Evolutionary conservation across 2,888 invertebrate species (phyloP), one percentile per base, ranked within the genome.

Genomic region (Esperia sulphurella): DNA sequence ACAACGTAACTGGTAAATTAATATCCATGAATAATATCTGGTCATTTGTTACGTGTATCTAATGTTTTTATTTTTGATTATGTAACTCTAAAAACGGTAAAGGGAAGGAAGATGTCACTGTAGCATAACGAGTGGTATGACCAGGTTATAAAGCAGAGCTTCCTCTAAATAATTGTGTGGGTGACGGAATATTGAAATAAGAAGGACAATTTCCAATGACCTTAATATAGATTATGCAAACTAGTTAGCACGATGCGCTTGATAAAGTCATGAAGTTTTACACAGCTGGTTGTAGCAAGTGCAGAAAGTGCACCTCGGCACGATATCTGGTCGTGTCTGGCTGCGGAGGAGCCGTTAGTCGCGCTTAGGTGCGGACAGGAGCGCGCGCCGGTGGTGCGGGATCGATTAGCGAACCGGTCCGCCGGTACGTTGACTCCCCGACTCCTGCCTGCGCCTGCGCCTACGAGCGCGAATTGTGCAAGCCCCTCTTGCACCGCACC

Each of bases 351-450:
- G 83, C 89, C 88, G 88, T 88, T 89, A 85, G 79, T 74, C 71
- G 74, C 65, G 78, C 79, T 80, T 77, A 83, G 84, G 80, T 72
- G 83, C 76, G 72, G 84, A 80, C 86, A 78, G 87, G 83, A 85
- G 80, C 72, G 75, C 43, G 43, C 35, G 28, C 43, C 43, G 43
- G 43, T 44, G 43, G 43, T 44, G 39, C 39, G 39, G 39, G 39
- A 39, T 39, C 39, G 39, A 39, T 88, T 86, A 89, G 80, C 76
- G 79, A 87, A 89, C 88, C 88, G 89, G 88, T 51, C 47, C 80
- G 59, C 65, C 67, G 74, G 85, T 76, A 71, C 89, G 74, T 89
- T 88, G 89, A 87, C 87, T 87, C 87, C n/a, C 82, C 69, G 74
- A 72, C 77, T 71, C 74, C 67, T 71, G 76, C 21, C 21, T 21